Percentiles rank a stretch among this genome's conserved stretches.
phyloP scores from a whole-genome alignment of 2,888 invertebrate species.

The Myopa testacea region DNA sequence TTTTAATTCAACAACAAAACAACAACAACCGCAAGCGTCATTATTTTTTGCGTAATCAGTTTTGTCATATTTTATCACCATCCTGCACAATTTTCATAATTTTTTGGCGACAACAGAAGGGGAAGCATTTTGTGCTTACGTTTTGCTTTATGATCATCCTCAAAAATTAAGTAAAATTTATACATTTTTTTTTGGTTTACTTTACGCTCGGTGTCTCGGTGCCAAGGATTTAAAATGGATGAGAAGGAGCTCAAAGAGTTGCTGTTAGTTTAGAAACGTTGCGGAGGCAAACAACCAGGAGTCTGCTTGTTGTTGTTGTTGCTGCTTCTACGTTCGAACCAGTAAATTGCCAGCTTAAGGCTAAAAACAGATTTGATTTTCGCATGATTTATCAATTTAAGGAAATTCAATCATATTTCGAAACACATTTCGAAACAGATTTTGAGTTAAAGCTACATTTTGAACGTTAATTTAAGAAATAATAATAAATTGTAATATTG shows the following conservation, averaged over 20 bases:
- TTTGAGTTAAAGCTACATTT: neutral
- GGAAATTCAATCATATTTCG: neutral
- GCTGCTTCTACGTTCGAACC: neutral
- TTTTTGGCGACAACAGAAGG: neutral
- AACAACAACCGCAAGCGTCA: no score
- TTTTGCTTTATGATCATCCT: neutral
- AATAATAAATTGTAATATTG: neutral
- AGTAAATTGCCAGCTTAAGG: no score
- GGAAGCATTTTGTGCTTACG: no score
- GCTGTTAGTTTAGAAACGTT: neutral
- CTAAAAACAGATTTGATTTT: neutral
- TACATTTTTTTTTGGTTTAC: neutral
- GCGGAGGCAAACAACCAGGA: neutral
- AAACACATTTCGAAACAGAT: neutral
- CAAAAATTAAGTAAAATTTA: neutral
- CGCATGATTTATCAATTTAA: constrained; percentile 6
- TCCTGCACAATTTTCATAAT: neutral
- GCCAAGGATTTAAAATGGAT: neutral
- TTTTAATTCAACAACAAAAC: neutral
- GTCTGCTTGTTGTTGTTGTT: neutral
- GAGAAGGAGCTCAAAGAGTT: neutral
- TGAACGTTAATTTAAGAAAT: neutral
- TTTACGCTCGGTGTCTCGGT: neutral
- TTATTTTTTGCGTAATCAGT: neutral
- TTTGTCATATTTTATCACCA: neutral